These are phyloP conservation scores for Nerophis lumbriciformis DNA, from an alignment of 2,113 vertebrate species.

Conservation along the genomic window DNA sequence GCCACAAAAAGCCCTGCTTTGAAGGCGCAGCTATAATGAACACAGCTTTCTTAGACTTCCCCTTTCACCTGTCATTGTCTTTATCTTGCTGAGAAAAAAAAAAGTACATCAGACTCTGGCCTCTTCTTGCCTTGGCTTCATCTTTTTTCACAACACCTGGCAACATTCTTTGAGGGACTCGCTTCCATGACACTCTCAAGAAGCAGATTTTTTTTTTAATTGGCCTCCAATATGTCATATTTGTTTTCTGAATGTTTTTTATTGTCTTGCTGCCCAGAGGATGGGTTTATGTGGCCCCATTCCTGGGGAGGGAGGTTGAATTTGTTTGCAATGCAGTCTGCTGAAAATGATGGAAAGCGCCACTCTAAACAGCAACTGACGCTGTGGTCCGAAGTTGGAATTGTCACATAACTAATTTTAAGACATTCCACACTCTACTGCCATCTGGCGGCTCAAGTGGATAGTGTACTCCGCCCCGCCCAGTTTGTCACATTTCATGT, in stretches of 20 bases:
- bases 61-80: conserved; percentile 36
- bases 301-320: too few species aligned
- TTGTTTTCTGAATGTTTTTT: conserved; percentile 2
- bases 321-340: too few species aligned
- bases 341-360: too few species aligned
- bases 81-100: conserved; percentile 24
- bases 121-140: conserved; percentile 29
- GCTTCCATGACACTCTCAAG: background rate
- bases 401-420: too few species aligned
- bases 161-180: conserved; percentile 6
- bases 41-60: conserved; percentile 15
- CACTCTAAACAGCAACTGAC: too few species aligned
- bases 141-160: conserved; percentile 9
- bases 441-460: too few species aligned
- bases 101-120: conserved; percentile 35
- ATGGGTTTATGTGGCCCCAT: too few species aligned
- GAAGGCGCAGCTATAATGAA: conserved; percentile 9
- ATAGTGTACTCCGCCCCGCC: too few species aligned
- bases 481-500: too few species aligned
- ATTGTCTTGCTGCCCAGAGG: too few species aligned
- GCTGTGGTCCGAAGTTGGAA: too few species aligned
- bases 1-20: background rate
- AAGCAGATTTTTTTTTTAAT: background rate
- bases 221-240: conserved; percentile 3
- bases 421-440: too few species aligned